Conservation (phyloP, 2,888 invertebrate genomes). For the Thereva unica region DNA sequence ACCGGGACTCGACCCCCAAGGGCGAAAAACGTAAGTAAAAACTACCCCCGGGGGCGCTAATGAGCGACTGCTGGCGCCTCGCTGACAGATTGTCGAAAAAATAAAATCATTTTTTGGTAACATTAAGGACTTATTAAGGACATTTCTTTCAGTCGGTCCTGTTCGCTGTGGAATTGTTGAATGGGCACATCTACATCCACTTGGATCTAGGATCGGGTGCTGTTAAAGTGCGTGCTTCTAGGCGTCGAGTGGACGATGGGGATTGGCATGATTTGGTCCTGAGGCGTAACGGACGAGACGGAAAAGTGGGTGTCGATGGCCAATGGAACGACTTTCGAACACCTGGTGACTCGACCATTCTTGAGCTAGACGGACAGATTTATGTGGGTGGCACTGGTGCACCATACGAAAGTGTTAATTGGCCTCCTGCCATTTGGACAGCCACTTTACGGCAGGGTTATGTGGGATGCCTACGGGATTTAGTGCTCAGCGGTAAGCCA, state of each 20-base stretch:
- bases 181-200: constrained; percentile 91
- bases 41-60: too few relatives aligned
- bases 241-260: constrained; percentile 84
- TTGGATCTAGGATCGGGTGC: constrained; percentile 91
- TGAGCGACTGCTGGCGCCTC: too few relatives aligned
- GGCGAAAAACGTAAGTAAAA: constrained; percentile 61
- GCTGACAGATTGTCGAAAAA: too few relatives aligned
- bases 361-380: constrained; percentile 85
- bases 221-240: constrained; percentile 80
- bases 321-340: constrained; percentile 87
- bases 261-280: constrained; percentile 90
- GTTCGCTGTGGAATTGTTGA: constrained; percentile 91
- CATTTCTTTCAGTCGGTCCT: constrained; percentile 72
- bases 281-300: constrained; percentile 79
- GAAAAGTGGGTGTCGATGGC: constrained; percentile 86
- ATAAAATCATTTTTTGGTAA: too few relatives aligned
- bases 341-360: constrained; percentile 84
- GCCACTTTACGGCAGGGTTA: constrained; percentile 87
- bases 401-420: constrained; percentile 73
- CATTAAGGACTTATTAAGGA: constrained; percentile 9
- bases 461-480: constrained; percentile 90
- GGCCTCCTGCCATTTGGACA: constrained; percentile 89
- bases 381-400: constrained; percentile 88
- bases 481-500: constrained; percentile 84
- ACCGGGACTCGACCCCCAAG: constrained; percentile 77